Base-by-base conservation (phyloP, 2,113 vertebrate genomes). In the Poeciliopsis retropinna region DNA sequence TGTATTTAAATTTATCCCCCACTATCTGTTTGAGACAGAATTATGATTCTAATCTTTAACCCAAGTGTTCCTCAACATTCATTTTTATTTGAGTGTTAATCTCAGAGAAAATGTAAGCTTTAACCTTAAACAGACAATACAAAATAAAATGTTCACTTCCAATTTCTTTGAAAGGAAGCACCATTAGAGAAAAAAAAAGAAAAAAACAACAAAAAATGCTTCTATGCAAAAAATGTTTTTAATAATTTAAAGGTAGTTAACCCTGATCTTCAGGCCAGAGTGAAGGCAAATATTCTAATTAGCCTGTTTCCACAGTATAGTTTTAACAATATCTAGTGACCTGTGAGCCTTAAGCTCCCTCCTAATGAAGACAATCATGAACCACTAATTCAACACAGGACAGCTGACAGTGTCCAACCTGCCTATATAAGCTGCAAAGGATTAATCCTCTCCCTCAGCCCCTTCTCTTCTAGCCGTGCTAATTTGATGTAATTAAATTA, bases 401-500 rank as follows among this genome's bases (percentile, higher is more conserved):
- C 80, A 81, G 88, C 90, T 82, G 83, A 89, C 84, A 82, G 75
- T 75, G 80, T 85, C 87, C 85, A 89, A 91, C 91, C 90, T 92
- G 90, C 77, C 83, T 88, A 70, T 76, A 86, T 90, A 88, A 89
- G 57, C 84, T 86, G 84, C 78, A 78, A 71, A 67, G 81, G 78
- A 90, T 88, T 89, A 90, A 85, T 72, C 85, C 79, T 67, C 76
- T 60, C 81, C 17, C 74, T 30, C 57, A 67, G 30, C 60, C 25
- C 39, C 15, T 73, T 67, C 75, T 63, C 74, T 80, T 67, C 30
- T 64, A 77, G 82, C 82, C 75, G 78, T 88, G 77, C 82, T 91
- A 92, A 94, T 90, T 90, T 88, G 82, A 90, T 84, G 79, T 91
- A 92, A 93, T 94, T 92, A 87, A 91, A 92, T 92, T 90, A 92